Percentiles rank a stretch among this genome's conserved stretches.
phyloP scores from a whole-genome alignment of 2,113 vertebrate species.

The cat (Felis catus) region DNA sequence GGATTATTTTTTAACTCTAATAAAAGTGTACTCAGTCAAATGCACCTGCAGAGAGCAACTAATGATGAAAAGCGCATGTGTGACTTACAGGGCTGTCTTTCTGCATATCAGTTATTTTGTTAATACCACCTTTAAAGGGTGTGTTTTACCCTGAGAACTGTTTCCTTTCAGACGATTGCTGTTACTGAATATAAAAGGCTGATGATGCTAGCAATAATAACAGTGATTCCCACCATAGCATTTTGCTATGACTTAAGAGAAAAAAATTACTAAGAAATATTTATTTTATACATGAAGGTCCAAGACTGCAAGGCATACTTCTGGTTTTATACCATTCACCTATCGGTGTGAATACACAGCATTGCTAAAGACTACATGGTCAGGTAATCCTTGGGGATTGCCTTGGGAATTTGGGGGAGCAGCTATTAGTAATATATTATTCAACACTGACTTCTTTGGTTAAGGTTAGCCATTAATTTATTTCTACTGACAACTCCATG shows the following conservation, averaged over 20 bases:
- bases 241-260: background rate
- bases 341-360: background rate
- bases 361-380: background rate
- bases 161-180: background rate
- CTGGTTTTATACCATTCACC: background rate
- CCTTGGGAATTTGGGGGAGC: background rate
- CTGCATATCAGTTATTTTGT: background rate
- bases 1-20: background rate
- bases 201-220: background rate
- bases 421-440: background rate
- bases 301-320: background rate
- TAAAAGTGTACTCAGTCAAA: background rate
- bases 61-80: background rate
- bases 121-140: background rate
- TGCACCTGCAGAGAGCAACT: background rate
- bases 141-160: background rate
- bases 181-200: background rate
- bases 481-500: constrained; percentile 20
- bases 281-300: constrained; percentile 1
- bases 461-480: background rate
- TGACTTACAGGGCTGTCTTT: background rate
- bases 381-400: background rate
- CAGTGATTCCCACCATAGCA: background rate
- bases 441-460: constrained; percentile 3
- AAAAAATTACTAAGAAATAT: background rate